Percentiles rank a stretch among this genome's conserved stretches.
Evolutionary conservation across 1,140 invertebrate species (phyloP).

Genomic region (Oedothorax gibbosus): DNA sequence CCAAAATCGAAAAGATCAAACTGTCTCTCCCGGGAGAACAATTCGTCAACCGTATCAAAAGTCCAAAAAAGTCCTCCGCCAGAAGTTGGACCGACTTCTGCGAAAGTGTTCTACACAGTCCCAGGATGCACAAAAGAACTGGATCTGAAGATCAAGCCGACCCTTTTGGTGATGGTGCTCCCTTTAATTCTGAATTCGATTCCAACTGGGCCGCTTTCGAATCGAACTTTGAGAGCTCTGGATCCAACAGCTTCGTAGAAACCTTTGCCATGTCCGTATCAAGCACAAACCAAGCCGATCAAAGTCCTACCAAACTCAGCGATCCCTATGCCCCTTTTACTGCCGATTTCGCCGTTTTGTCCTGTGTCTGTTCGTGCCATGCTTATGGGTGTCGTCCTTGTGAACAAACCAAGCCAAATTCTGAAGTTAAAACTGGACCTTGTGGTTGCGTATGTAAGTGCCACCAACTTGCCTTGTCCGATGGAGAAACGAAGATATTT

Average conservation of each 20-base stretch:
- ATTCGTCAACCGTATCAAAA: constrained; percentile 63
- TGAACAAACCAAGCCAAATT: not conserved
- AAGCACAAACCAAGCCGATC: not conserved
- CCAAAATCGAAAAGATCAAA: constrained; percentile 64
- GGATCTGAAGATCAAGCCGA: constrained; percentile 22
- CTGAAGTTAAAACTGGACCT: not conserved
- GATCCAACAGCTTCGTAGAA: constrained; percentile 13
- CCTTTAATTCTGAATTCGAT: constrained; percentile 29
- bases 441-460: constrained; percentile 4
- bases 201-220: constrained; percentile 61
- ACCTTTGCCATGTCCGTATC: constrained; percentile 21
- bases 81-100: constrained; percentile 77
- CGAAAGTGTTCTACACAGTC: constrained; percentile 72
- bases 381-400: not conserved
- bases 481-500: not conserved
- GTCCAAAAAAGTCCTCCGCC: constrained; percentile 67
- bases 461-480: not conserved
- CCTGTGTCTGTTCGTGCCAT: constrained; percentile 61
- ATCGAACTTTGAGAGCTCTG: constrained; percentile 42
- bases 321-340: constrained; percentile 28
- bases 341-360: constrained; percentile 21
- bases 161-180: constrained; percentile 39
- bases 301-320: not conserved
- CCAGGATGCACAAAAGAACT: constrained; percentile 65
- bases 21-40: constrained; percentile 64